Conservation (phyloP, 1,140 invertebrate genomes). For the Drosophila sechellia region DNA sequence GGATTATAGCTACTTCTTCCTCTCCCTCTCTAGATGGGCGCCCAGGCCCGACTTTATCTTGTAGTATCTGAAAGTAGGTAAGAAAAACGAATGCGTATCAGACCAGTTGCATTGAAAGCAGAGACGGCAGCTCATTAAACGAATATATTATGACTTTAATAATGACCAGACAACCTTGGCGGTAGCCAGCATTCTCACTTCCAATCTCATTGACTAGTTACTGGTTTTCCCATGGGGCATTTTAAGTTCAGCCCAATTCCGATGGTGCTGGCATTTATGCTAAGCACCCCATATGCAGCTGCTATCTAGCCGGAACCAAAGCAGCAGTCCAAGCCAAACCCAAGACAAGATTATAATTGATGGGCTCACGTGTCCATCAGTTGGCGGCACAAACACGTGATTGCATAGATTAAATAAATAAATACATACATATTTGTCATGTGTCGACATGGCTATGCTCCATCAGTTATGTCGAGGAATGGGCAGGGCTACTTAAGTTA, state of each 20-base stretch:
- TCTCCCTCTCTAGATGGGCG: constrained; percentile 33
- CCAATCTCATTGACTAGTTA: constrained; percentile 9
- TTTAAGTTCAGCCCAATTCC: constrained; percentile 29
- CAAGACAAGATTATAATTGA: constrained; percentile 41
- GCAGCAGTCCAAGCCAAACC: constrained; percentile 1
- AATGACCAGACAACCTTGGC: constrained; percentile 44
- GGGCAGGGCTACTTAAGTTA: not conserved
- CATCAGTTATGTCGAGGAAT: constrained; percentile 4
- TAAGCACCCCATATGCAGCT: constrained; percentile 32
- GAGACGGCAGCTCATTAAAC: constrained; percentile 30
- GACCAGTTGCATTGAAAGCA: constrained; percentile 25
- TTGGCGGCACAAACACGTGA: constrained; percentile 25
- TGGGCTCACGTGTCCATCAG: constrained; percentile 23
- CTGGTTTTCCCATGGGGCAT: constrained; percentile 17
- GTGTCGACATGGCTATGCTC: not conserved
- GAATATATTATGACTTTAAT: constrained; percentile 40
- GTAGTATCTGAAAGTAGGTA: constrained; percentile 52
- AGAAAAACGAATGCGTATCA: constrained; percentile 11
- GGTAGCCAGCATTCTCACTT: constrained; percentile 25
- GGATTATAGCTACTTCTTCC: constrained; percentile 4
- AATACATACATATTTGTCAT: not conserved
- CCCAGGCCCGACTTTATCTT: constrained; percentile 55
- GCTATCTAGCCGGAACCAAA: constrained; percentile 34
- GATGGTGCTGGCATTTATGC: constrained; percentile 7
- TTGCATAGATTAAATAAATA: constrained; percentile 1